Percentiles rank a stretch among this genome's conserved stretches.
phyloP scores from a whole-genome alignment of 1,140 invertebrate genomes.

The Ruditapes philippinarum region DNA sequence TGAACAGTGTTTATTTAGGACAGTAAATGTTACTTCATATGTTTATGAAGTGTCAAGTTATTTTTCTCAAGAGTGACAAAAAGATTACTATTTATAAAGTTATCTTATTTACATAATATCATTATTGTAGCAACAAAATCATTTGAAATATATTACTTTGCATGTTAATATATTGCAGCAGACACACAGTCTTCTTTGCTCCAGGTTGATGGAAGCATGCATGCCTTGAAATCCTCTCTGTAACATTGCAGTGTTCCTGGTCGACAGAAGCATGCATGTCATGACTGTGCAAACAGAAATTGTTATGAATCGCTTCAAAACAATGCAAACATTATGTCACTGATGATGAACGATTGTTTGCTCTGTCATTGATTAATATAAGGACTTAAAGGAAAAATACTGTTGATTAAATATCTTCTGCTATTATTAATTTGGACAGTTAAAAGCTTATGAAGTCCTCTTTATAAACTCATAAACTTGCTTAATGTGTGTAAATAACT shows the following conservation, averaged over 20 bases:
- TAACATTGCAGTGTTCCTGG: neutral
- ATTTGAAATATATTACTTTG: too few species aligned
- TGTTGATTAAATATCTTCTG: neutral
- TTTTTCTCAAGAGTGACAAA: too few species aligned
- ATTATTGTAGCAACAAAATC: too few species aligned
- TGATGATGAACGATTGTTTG: constrained; percentile 24
- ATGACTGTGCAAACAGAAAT: neutral
- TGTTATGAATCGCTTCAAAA: neutral
- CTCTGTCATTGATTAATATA: neutral
- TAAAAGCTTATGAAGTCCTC: too few species aligned
- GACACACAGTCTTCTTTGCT: neutral
- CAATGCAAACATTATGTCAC: constrained; percentile 14
- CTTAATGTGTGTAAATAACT: too few species aligned
- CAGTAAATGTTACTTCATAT: too few species aligned
- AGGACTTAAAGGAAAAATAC: neutral
- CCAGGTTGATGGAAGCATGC: neutral
- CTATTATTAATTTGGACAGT: neutral
- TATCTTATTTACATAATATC: too few species aligned
- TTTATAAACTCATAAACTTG: too few species aligned
- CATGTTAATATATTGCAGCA: too few species aligned
- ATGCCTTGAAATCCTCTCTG: neutral
- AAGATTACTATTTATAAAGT: too few species aligned
- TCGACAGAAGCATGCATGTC: constrained; percentile 5
- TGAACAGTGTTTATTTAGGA: too few species aligned
- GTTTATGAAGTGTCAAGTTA: too few species aligned